Percentiles rank a stretch among this genome's conserved stretches.
phyloP scores from a whole-genome alignment of 2,113 vertebrate genomes.

The Aphelocoma coerulescens region DNA sequence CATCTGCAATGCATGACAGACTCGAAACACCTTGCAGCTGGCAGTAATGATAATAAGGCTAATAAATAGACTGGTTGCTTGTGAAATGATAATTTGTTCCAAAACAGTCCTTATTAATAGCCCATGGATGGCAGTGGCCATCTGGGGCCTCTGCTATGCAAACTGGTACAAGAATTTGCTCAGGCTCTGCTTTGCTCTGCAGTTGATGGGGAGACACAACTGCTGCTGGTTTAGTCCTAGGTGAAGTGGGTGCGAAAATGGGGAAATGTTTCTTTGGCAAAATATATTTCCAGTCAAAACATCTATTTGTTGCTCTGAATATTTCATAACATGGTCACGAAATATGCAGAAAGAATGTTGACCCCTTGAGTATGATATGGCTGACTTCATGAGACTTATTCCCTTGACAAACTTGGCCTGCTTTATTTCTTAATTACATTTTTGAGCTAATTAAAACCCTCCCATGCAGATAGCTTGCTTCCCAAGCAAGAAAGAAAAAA shows the following conservation, averaged over 20 bases:
- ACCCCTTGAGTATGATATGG: not conserved
- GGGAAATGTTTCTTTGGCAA: not conserved
- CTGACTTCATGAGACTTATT: not conserved
- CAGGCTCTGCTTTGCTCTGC: not conserved
- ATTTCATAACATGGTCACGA: not conserved
- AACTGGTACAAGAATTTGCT: not conserved
- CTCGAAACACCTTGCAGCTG: not conserved
- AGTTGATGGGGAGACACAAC: fast-evolving
- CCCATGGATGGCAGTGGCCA: not conserved
- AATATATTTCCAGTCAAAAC: slow-evolving; percentile 12
- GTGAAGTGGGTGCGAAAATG: not conserved
- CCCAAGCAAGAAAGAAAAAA: not conserved
- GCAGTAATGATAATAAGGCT: not conserved
- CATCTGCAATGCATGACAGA: not conserved
- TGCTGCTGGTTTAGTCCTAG: not conserved
- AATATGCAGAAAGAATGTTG: not conserved
- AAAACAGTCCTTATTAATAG: slow-evolving; percentile 37
- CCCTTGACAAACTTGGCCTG: not conserved
- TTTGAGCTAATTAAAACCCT: not conserved
- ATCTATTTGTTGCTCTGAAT: not conserved
- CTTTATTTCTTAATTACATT: not conserved
- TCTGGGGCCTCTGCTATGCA: slow-evolving; percentile 1
- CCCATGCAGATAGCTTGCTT: not conserved
- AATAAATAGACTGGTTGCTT: not conserved
- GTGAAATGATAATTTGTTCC: not conserved